Evolutionary conservation across 2,797 vertebrate genomes (phyloP).

Genomic region (Setipinna tenuifilis): DNA sequence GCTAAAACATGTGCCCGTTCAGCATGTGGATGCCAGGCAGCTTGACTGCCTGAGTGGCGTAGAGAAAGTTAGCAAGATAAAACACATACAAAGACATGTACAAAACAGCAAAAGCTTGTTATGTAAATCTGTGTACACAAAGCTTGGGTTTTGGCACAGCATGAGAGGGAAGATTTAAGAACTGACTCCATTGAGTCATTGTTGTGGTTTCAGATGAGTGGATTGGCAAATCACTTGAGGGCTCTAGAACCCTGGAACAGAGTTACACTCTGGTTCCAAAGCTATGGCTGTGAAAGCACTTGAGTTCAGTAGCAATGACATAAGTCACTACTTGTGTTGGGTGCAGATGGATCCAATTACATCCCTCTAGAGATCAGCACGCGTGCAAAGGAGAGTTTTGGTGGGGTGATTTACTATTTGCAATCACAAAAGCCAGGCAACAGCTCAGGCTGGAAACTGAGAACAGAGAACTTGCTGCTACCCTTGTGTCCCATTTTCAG

Average conservation of each 20-base stretch:
- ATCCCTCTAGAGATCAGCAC: slow-evolving; percentile 5
- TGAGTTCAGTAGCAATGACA: slow-evolving; percentile 34
- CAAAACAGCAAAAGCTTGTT: slow-evolving; percentile 3
- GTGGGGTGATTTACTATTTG: background rate
- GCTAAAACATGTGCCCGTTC: background rate
- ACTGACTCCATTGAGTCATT: slow-evolving; percentile 18
- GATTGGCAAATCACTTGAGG: slow-evolving; percentile 34
- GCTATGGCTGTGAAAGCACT: slow-evolving; percentile 38
- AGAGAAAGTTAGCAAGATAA: background rate
- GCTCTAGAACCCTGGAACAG: slow-evolving; percentile 36
- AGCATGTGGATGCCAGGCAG: background rate
- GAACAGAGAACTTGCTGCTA: slow-evolving; percentile 11
- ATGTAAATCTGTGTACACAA: slow-evolving; percentile 39
- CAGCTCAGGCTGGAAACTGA: background rate
- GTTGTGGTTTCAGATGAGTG: slow-evolving; percentile 31
- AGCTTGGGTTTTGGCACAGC: slow-evolving; percentile 39
- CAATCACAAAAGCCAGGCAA: slow-evolving; percentile 15
- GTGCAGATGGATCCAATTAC: slow-evolving; percentile 24
- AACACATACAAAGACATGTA: background rate
- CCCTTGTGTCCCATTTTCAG: slow-evolving; percentile 8
- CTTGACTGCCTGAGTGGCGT: background rate
- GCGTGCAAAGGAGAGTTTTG: background rate
- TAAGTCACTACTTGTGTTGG: slow-evolving; percentile 20
- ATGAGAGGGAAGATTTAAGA: slow-evolving; percentile 23
- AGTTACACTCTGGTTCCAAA: slow-evolving; percentile 12